Evolutionary conservation across 1,140 invertebrate genomes (phyloP).

Genomic region (Lasioglossum albipes): DNA sequence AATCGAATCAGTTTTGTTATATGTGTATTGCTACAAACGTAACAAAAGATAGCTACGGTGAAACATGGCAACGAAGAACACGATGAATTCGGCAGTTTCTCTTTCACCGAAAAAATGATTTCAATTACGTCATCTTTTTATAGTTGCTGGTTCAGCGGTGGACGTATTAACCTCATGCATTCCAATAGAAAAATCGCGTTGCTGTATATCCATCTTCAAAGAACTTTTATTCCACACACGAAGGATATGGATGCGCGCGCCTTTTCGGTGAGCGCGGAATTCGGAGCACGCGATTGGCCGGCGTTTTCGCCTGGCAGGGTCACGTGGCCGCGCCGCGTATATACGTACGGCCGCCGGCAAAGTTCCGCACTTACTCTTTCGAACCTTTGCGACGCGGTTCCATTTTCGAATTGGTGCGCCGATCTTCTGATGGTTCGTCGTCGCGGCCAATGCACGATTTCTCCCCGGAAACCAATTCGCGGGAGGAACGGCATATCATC

Average conservation of each 20-base stretch:
- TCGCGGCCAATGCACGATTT: slow-evolving; percentile 6
- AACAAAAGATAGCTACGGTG: no score
- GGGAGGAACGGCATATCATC: not conserved
- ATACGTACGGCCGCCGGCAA: slow-evolving; percentile 62
- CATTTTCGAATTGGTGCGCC: slow-evolving; percentile 21
- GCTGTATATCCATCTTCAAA: not conserved
- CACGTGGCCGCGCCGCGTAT: slow-evolving; percentile 70
- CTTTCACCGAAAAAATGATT: no score
- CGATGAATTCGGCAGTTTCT: no score
- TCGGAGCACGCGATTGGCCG: not conserved
- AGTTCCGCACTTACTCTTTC: slow-evolving; percentile 72
- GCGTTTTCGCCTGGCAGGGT: not conserved
- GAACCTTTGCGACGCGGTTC: slow-evolving; percentile 61
- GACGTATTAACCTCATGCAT: no score
- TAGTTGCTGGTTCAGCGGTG: no score
- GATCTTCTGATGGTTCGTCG: not conserved
- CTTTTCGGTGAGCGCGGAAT: slow-evolving; percentile 8
- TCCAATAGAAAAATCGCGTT: no score
- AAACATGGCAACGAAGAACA: no score
- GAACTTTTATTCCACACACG: no score
- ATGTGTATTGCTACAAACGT: no score
- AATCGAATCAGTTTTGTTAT: no score
- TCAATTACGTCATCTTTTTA: no score
- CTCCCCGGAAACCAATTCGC: not conserved
- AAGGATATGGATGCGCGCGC: not conserved